phyloP scores from a whole-genome alignment of 2,888 invertebrate genomes.

The Camponotus fellah region DNA sequence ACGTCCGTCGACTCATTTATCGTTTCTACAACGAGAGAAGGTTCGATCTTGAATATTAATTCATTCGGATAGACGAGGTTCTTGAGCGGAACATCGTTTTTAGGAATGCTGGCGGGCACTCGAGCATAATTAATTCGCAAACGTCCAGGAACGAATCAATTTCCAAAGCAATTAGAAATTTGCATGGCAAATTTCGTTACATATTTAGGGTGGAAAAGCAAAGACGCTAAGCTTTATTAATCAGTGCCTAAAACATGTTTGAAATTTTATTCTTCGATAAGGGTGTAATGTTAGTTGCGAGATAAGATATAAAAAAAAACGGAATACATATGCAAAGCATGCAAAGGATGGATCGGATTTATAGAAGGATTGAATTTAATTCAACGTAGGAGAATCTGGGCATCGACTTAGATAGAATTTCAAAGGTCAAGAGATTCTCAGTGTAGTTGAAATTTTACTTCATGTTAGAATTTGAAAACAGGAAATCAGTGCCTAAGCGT shows the following conservation, averaged over 20 bases:
- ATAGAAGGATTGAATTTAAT: slow-evolving; percentile 30
- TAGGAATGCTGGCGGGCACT: neutral
- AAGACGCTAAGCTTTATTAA: neutral
- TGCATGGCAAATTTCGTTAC: neutral
- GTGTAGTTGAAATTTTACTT: neutral
- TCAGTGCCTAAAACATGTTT: neutral
- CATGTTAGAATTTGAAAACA: slow-evolving; percentile 6
- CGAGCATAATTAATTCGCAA: slow-evolving; percentile 13
- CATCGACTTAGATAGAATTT: slow-evolving; percentile 28
- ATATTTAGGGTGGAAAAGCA: neutral
- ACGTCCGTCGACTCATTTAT: slow-evolving; percentile 79
- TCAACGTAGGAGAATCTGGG: neutral
- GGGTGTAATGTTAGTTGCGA: neutral
- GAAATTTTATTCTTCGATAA: neutral
- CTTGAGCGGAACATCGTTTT: slow-evolving; percentile 9
- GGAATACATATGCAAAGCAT: neutral
- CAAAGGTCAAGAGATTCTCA: slow-evolving; percentile 9
- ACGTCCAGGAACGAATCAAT: neutral
- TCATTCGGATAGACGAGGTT: neutral
- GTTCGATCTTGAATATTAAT: slow-evolving; percentile 56
- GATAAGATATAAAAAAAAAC: neutral
- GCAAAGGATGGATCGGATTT: slow-evolving; percentile 13
- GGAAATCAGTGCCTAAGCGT: neutral
- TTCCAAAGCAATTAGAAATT: slow-evolving; percentile 11
- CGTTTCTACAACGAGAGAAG: slow-evolving; percentile 77